phyloP scores from a whole-genome alignment of 2,888 invertebrate genomes.

The Eupithecia centaureata region DNA sequence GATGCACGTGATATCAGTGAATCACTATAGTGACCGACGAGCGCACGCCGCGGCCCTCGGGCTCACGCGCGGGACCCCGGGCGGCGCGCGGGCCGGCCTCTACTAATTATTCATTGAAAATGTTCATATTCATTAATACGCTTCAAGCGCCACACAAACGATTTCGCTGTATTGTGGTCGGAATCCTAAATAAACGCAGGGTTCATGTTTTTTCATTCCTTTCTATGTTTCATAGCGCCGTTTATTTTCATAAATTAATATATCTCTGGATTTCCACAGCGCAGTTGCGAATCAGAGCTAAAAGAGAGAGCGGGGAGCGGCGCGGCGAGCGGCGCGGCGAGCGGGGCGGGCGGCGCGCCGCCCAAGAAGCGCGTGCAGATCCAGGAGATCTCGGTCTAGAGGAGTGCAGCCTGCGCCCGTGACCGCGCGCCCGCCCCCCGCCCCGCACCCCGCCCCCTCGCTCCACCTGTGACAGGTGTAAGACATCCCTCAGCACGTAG shows the following conservation, averaged over 20 bases:
- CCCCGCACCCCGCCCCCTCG: neutral
- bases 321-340: conserved; percentile 58
- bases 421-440: neutral
- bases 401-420: conserved; percentile 48
- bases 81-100: neutral
- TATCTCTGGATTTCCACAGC: conserved; percentile 74
- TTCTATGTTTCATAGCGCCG: neutral
- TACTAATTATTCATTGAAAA: neutral
- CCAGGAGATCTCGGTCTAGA: conserved; percentile 91
- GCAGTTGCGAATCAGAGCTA: conserved; percentile 80
- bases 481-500: neutral
- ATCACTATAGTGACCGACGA: neutral
- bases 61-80: neutral
- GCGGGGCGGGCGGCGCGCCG: conserved; percentile 72
- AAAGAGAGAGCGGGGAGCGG: conserved; percentile 65
- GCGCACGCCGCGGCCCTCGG: neutral
- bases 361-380: conserved; percentile 91
- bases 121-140: neutral
- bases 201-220: neutral
- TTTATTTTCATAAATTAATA: conserved; percentile 54
- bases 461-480: neutral
- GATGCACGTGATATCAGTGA: neutral
- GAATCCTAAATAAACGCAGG: neutral
- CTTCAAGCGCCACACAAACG: neutral
- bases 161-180: neutral